These are phyloP conservation scores for Zalophus californianus DNA, from an alignment of 2,797 vertebrate genomes.

Conservation along the genomic window DNA sequence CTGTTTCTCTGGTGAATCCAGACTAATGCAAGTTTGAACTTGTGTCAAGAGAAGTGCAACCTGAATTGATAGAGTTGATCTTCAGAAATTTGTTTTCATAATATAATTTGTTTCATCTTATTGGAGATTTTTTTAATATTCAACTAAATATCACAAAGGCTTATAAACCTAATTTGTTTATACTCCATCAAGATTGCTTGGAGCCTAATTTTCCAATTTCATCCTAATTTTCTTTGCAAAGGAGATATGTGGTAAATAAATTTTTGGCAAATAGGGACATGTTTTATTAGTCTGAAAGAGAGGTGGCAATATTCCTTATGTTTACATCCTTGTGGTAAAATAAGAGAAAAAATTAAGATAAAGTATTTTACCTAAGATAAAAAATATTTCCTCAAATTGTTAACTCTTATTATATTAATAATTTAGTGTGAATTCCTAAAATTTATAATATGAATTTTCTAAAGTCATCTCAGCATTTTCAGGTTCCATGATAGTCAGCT, in stretches of 20 bases:
- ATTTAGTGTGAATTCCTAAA: not conserved
- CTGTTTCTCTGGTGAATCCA: not conserved
- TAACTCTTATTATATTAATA: not conserved
- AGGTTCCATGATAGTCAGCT: not conserved
- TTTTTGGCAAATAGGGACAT: not conserved
- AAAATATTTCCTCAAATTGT: not conserved
- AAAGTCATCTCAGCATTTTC: not conserved
- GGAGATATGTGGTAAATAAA: not conserved
- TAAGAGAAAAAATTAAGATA: not conserved
- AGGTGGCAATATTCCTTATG: not conserved
- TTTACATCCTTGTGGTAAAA: not conserved
- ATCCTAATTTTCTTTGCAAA: not conserved
- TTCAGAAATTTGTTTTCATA: slow-evolving; percentile 3
- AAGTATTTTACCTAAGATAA: not conserved
- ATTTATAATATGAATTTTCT: not conserved
- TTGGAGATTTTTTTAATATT: not conserved
- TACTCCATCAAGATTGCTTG: not conserved
- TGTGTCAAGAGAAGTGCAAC: not conserved
- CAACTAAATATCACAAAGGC: not conserved
- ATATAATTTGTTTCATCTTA: not conserved
- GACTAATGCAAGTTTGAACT: not conserved
- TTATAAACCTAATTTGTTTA: not conserved
- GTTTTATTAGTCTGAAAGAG: not conserved
- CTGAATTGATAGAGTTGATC: not conserved
- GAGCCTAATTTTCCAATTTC: not conserved